These are phyloP conservation scores for Patagioenas fasciata DNA, from an alignment of 2,113 vertebrate genomes.

Conservation along the genomic window DNA sequence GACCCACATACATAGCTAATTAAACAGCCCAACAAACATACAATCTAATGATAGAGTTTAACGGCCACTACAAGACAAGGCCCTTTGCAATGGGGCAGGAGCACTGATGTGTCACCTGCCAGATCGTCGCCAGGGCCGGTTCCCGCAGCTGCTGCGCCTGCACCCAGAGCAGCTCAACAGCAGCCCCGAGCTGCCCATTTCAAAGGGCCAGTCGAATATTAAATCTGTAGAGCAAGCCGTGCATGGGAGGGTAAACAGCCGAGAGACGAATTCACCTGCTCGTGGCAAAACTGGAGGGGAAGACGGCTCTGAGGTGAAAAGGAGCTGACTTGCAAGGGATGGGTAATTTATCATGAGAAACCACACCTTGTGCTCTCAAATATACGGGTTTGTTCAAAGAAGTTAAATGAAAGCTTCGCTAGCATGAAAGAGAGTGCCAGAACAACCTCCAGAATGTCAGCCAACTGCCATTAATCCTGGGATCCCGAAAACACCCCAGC, in stretches of 20 bases:
- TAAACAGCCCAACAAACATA: not conserved
- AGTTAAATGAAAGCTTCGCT: not conserved
- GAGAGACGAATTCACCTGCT: not conserved
- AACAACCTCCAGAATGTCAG: not conserved
- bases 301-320: not conserved
- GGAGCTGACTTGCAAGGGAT: not conserved
- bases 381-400: not conserved
- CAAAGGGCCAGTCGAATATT: not conserved
- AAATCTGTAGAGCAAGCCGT: not conserved
- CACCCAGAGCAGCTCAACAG: accelerated
- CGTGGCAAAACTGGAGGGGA: not conserved
- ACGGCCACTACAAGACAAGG: not conserved
- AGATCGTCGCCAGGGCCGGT: not conserved
- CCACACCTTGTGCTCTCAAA: not conserved
- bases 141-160: not conserved
- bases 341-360: not conserved
- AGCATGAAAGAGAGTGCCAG: not conserved
- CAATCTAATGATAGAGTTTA: accelerated
- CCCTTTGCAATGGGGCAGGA: not conserved
- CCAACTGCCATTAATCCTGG: not conserved
- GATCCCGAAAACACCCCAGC: not conserved
- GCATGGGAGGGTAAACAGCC: not conserved
- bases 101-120: accelerated
- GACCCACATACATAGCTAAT: not conserved
- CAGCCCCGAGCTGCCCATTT: not conserved